phyloP scores from a whole-genome alignment of 1,140 invertebrate species.

The Apis dorsata region DNA sequence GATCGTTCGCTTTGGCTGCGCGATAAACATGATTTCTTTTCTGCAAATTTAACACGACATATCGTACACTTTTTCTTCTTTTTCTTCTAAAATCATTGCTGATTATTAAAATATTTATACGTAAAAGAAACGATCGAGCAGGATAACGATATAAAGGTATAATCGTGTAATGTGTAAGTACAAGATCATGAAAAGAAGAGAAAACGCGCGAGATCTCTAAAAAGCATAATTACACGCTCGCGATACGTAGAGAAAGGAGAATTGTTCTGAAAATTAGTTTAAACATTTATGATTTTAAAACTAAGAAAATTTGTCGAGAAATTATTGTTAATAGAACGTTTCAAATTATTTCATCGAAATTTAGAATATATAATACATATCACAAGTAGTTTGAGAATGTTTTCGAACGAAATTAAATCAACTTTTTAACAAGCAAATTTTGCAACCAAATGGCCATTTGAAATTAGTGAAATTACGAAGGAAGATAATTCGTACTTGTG shows the following conservation, averaged over 20 bases:
- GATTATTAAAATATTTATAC: too few relatives aligned
- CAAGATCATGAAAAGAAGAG: constrained; percentile 53
- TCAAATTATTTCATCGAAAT: not conserved
- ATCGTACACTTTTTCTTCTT: not conserved
- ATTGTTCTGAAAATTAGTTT: constrained; percentile 13
- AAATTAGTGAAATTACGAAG: not conserved
- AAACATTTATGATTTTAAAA: constrained; percentile 57
- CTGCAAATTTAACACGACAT: constrained; percentile 46
- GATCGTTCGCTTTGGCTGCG: constrained; percentile 77
- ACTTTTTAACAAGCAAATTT: not conserved
- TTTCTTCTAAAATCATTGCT: not conserved
- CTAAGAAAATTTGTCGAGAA: not conserved
- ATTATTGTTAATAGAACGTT: not conserved
- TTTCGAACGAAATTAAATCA: not conserved
- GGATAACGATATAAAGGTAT: not conserved
- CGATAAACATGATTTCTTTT: constrained; percentile 54
- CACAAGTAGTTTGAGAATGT: not conserved
- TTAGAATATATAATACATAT: not conserved
- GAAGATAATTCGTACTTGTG: not conserved
- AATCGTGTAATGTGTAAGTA: constrained; percentile 22
- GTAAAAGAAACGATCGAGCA: too few relatives aligned
- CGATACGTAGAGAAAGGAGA: constrained; percentile 18
- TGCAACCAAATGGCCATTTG: not conserved
- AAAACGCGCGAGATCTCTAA: constrained; percentile 63
- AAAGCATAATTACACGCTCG: constrained; percentile 61